A percentile compares a stretch with the other conserved stretches of the same genome.
These are phyloP conservation scores for Sacculina carcini DNA, from an alignment of 2,888 invertebrate species.

Conservation along the genomic window DNA sequence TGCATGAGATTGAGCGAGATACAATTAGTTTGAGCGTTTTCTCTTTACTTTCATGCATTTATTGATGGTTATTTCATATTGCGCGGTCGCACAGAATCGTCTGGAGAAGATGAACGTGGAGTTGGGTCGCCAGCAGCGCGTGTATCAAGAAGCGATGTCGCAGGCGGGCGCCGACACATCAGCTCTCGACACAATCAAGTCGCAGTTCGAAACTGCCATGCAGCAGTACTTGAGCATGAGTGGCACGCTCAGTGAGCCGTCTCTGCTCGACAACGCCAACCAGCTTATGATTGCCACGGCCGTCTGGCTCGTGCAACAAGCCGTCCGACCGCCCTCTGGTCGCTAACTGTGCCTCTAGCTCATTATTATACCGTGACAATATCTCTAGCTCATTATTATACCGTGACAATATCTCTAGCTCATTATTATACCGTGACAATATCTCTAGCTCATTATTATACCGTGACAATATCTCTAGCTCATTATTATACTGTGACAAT, in stretches of 20 bases:
- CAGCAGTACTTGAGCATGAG: constrained; percentile 13
- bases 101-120: constrained; percentile 29
- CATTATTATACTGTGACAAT: no score
- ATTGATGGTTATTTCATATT: no score
- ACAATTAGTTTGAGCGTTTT: no score
- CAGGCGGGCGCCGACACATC: constrained; percentile 28
- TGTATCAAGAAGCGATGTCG: constrained; percentile 36
- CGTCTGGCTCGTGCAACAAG: constrained; percentile 62
- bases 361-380: no score
- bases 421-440: no score
- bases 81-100: constrained; percentile 26
- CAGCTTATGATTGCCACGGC: constrained; percentile 55
- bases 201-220: constrained; percentile 13
- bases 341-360: neutral
- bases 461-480: no score
- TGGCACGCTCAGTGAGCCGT: constrained; percentile 47
- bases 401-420: no score
- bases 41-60: no score
- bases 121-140: constrained; percentile 42
- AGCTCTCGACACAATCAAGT: constrained; percentile 27
- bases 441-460: no score
- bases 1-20: no score
- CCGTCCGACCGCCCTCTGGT: constrained; percentile 20
- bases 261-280: constrained; percentile 37
- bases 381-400: no score